Base-by-base conservation (phyloP, 2,113 vertebrate genomes). In the Speoplatyrhinus poulsoni region DNA sequence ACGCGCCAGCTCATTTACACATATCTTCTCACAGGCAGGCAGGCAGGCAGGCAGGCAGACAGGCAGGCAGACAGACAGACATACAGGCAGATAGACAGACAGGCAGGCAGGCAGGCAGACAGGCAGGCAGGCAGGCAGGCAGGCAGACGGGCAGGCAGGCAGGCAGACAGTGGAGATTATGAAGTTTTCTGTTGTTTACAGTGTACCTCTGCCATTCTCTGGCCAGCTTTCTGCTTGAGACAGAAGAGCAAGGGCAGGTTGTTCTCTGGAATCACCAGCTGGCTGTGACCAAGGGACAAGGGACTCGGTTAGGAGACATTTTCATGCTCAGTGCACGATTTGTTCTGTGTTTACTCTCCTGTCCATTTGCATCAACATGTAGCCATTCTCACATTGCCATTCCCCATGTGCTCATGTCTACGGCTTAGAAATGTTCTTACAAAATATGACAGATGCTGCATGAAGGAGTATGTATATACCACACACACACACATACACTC, bases 321-420 rank as follows among this genome's bases (percentile, higher is more conserved):
- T 91, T 91, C 84, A 88, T 82, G 87, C 84, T 88, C 73, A 77
- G 84, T 88, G 90, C 80, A 88, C 90, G 90, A 91, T 91, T 89
- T 86, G 76, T 86, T 75, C 82, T 70, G 79, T 87, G 87, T 92
- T 93, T 91, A 87, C 84, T 77, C 82, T 71, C 70, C 81, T 82
- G 87, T 89, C 88, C 78, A 77, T 86, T 81, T 90, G 79, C 87
- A 85, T 77, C 60, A 76, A 70, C 85, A 80, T 62, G 62, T 75
- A 83, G 75, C 70, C 19, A 50, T 73, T 80, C 69, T 67, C 68
- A 65, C 36, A 67, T 36, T 56, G 62, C n/a, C 33, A 46, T 56
- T 59, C 56, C 55, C 47, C 26, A n/a, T 36, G 48, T 10, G 49
- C 52, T 73, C 71, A 65, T 16, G 4, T 54, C 52, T 7, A 3